These are phyloP conservation scores for Horisme vitalbata DNA, from an alignment of 2,888 invertebrate species.

Conservation along the genomic window DNA sequence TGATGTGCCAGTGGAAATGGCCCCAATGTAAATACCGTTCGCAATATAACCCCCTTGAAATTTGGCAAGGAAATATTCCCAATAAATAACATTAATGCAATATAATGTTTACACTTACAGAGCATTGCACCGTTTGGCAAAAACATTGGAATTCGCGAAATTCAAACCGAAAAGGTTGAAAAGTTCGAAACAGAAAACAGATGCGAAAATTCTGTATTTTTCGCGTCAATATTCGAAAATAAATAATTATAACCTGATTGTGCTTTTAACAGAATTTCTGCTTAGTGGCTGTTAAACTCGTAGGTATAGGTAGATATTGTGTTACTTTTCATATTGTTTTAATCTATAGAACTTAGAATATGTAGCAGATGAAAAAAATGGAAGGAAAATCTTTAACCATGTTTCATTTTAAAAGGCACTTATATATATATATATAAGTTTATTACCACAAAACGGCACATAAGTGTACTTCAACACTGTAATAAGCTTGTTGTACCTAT, in stretches of 20 bases:
- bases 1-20: neutral
- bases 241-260: conserved; percentile 6
- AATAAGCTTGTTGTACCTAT: no score
- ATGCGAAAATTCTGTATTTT: neutral
- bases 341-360: no score
- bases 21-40: conserved; percentile 7
- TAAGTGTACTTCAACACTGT: no score
- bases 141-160: conserved; percentile 32
- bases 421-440: no score
- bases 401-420: no score
- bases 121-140: conserved; percentile 47
- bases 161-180: conserved; percentile 38
- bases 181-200: conserved; percentile 10
- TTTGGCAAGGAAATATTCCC: conserved; percentile 43
- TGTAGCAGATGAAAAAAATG: no score
- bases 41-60: conserved; percentile 17
- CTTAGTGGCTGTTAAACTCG: no score
- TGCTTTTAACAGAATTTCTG: neutral
- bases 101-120: conserved; percentile 27
- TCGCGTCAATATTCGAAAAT: no score
- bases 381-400: no score
- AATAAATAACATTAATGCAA: conserved; percentile 40
- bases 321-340: neutral
- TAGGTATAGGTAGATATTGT: no score
- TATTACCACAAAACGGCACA: no score